A percentile compares a stretch with the other conserved stretches of the same genome.
These are phyloP conservation scores for Resseliella maxima DNA, from an alignment of 2,888 invertebrate genomes.

Conservation along the genomic window DNA sequence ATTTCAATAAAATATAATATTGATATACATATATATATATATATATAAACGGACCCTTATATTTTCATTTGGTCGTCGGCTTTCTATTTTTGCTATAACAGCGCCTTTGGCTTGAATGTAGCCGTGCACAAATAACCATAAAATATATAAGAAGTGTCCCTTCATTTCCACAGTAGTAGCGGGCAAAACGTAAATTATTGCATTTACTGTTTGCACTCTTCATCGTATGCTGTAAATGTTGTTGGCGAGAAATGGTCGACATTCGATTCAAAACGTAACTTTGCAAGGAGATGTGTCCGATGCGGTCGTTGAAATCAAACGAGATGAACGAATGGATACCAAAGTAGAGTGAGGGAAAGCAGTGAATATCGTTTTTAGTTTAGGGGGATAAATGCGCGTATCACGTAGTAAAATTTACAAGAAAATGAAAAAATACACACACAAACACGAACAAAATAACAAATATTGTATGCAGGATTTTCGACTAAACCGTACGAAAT, in stretches of 20 bases:
- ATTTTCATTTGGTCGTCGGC: slow-evolving; percentile 29
- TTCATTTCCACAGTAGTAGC: not conserved
- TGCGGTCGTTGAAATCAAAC: slow-evolving; percentile 35
- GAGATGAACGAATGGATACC: not conserved
- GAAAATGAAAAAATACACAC: too few relatives aligned
- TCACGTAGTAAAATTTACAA: not conserved
- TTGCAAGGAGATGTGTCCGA: not conserved
- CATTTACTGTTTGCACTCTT: slow-evolving; percentile 41
- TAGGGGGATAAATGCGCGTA: not conserved
- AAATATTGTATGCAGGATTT: slow-evolving; percentile 23
- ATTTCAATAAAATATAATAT: slow-evolving; percentile 49
- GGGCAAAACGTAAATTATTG: slow-evolving; percentile 15
- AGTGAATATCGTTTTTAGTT: slow-evolving; percentile 6
- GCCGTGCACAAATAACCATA: slow-evolving; percentile 33
- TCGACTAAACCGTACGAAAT: slow-evolving; percentile 45
- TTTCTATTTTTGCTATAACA: not conserved
- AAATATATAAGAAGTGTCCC: slow-evolving; percentile 41
- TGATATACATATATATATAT: slow-evolving; percentile 42
- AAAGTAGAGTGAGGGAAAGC: not conserved
- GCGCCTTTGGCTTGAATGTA: not conserved
- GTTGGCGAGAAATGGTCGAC: slow-evolving; percentile 34
- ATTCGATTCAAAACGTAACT: not conserved
- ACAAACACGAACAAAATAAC: not conserved
- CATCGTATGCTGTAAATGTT: not conserved
- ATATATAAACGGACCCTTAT: slow-evolving; percentile 54